Base-by-base conservation (phyloP, 2,797 vertebrate species). In the Pantherophis vulpinus region DNA sequence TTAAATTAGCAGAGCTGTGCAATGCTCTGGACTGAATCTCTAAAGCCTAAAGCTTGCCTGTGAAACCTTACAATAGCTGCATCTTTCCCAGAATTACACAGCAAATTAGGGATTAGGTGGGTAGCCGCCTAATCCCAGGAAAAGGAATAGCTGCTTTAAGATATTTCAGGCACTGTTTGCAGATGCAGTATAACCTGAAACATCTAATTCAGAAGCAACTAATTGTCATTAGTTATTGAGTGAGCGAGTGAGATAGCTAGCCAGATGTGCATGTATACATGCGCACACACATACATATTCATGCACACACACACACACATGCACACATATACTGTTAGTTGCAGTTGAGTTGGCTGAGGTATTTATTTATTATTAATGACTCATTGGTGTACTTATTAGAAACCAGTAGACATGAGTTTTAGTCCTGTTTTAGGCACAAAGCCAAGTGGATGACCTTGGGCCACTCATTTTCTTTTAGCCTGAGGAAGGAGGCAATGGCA, bases 341-440 rank as follows among this genome's bases (percentile, higher is more conserved):
- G 60, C 9, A 61, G 25, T 61, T 61, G 60, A 27, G 60, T 27
- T 27, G 55, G 58, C 6, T 94, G 89, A 83, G 56, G 90, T 54
- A 51, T 88, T 92, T 91, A 86, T 59, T 91, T 89, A 88, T 92
- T 91, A 91, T 86, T 92, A 94, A 95, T 42, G 59, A 60, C 8
- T 9, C 25, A 61, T 27, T 61, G 8, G 60, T 61, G 60, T 61
- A 61, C 23, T 61, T 61, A 61, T 61, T 61, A 61, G 60, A 61
- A 61, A 61, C 25, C 60, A 61, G 60, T 8, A 61, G 60, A 61
- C 25, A 27, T 25, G 8, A 61, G 60, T 54, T 54, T 54, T 54
- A 54, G 9, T 61, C 60, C 25, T 61, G 25, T 61, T 18, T 54
- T 54, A 54, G 51, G 51, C 51, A 54, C 51, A 54, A 54, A 54